Conservation (phyloP, 2,797 vertebrate species). For the Epinephelus awoara region DNA sequence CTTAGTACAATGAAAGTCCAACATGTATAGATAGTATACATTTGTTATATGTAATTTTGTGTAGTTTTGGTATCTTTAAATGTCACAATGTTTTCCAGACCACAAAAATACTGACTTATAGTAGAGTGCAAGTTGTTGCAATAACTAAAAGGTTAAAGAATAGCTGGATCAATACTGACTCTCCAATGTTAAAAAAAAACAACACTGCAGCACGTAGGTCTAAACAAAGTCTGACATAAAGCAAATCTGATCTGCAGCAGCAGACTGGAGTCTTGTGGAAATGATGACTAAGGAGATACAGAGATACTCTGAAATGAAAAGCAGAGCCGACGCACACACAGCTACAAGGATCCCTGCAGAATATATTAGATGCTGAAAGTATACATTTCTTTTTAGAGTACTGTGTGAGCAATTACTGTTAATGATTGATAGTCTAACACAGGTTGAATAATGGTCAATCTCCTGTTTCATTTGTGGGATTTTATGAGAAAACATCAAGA, state of each 20-base stretch:
- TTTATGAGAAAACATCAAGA: constrained; percentile 2
- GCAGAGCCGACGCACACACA: neutral
- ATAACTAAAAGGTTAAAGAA: too few relatives aligned
- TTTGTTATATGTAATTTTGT: neutral
- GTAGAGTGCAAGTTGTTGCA: too few relatives aligned
- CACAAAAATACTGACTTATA: neutral
- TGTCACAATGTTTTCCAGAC: neutral
- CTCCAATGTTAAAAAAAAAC: neutral
- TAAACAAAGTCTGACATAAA: neutral
- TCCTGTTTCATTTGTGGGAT: constrained; percentile 14
- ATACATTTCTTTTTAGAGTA: neutral
- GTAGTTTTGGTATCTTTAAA: too few relatives aligned
- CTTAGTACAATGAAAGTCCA: neutral
- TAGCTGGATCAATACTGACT: neutral
- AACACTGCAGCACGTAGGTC: neutral
- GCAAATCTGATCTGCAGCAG: neutral
- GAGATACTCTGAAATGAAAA: neutral
- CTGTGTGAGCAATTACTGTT: neutral
- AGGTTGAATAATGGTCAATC: constrained; percentile 16
- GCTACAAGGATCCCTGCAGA: neutral
- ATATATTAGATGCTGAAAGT: neutral
- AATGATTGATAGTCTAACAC: constrained; percentile 8
- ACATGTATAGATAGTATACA: neutral
- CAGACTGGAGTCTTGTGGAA: neutral
- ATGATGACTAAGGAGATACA: too few relatives aligned